A percentile compares a stretch with the other conserved stretches of the same genome.
These are phyloP conservation scores for Cheiracanthium punctorium DNA, from an alignment of 2,888 invertebrate genomes.

Conservation along the genomic window DNA sequence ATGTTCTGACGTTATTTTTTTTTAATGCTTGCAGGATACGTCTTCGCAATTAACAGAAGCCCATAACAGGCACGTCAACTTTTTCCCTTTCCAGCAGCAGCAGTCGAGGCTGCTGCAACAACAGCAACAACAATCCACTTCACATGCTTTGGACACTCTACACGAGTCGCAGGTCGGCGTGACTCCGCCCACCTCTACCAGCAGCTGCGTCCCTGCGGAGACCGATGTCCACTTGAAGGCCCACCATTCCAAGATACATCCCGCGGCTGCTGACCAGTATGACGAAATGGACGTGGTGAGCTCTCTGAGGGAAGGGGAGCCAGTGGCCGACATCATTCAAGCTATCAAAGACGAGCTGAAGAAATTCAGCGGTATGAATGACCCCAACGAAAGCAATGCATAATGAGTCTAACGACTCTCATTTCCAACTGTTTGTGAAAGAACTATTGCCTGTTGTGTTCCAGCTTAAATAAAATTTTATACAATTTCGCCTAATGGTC, in stretches of 20 bases:
- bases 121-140: neutral
- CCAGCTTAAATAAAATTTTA: too few species aligned
- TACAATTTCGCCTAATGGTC: too few species aligned
- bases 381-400: constrained; percentile 55
- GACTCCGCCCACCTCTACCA: neutral
- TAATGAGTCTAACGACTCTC: too few species aligned
- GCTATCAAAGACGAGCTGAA: constrained; percentile 66
- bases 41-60: constrained; percentile 17
- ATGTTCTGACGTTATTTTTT: too few species aligned
- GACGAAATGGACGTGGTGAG: constrained; percentile 61
- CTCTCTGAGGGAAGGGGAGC: constrained; percentile 40
- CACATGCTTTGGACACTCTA: neutral
- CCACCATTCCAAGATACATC: constrained; percentile 35
- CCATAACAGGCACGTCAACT: constrained; percentile 34
- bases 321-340: constrained; percentile 49
- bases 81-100: constrained; percentile 32
- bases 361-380: constrained; percentile 49
- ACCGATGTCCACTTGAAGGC: constrained; percentile 32
- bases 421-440: too few species aligned
- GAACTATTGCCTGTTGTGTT: too few species aligned
- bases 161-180: neutral
- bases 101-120: neutral
- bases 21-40: neutral
- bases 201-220: neutral
- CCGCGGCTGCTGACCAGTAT: constrained; percentile 42